Evolutionary conservation across 2,113 vertebrate genomes (phyloP), one percentile per base, ranked within the genome.

Genomic region (Triplophysa siluroides): DNA sequence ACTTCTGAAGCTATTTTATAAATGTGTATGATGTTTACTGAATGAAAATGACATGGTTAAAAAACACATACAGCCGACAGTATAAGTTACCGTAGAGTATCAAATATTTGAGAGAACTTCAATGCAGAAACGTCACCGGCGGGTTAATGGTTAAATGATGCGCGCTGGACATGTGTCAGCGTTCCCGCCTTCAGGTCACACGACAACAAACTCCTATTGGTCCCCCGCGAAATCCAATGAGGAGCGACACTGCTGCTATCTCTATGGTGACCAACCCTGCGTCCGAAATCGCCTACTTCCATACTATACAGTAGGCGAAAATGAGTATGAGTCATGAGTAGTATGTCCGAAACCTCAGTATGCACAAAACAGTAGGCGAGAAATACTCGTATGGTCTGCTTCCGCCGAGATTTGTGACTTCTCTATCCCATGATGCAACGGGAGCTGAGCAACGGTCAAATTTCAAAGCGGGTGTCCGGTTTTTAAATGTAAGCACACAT

Each of bases 211-310:
- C 86, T 84, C 74, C 29, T 19, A n/a, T 3, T 2, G 8, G 56
- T 33, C 45, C 18, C 52, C 1, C 8, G 8, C 14, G 7, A 71
- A 71, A 8, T 69, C 87, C 89, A 91, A 81, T 92, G 85, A 83
- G 58, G 63, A 23, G 43, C 12, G n/a, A 43, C 23, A 19, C 66
- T 58, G 68, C 70, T 65, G 61, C 52, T 82, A 86, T 88, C 83
- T 66, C 87, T 84, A 88, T 90, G 86, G 86, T 81, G 84, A 90
- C 85, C 83, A 78, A 9, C 26, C 26, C 26, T 29, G 26, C 33
- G 33, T 33, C 4, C 33, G 33, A 33, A 33, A 33, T 33, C 33
- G 33, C 33, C 33, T 33, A 29, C 26, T 6, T 33, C 33, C 33
- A 6, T 33, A 33, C 33, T 33, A 33, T 4, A 33, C 5, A 33